Evolutionary conservation across 2,113 vertebrate genomes (phyloP), one percentile per base, ranked within the genome.

Genomic region (Gila orcuttii): DNA sequence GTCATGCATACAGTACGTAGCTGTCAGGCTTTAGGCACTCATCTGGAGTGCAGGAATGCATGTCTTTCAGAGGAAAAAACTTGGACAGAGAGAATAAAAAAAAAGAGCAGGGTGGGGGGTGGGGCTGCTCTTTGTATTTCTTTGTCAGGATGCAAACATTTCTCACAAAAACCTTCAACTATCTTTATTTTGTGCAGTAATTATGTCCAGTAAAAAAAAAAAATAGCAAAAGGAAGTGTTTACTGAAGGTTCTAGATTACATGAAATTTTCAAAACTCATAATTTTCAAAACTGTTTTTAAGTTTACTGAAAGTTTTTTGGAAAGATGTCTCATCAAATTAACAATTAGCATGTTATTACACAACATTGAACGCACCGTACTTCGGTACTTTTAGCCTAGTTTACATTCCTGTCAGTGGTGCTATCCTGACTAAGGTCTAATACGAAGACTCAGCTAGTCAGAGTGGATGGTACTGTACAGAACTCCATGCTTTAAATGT

Each of bases 1-100:
- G 94, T 96, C 95, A 96, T 90, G 89, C 87, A 93, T 91, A 86
- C 94, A 93, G 90, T 91, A 93, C 91, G 77, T 87, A 85, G 47
- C 87, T 79, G 68, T 83, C 74, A 79, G 50, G 71, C 82, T 86
- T 28, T 80, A 62, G 17, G n/a, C 71, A 39, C 77, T 31, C 59
- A 74, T 50, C 78, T 80, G 25, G 60, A 82, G 69, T 12, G 50
- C 31, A 68, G 84, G 91, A 91, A 92, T 52, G 59, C 39, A 45
- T 64, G 79, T 69, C 62, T 82, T 47, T 82, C 39, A 33, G 45
- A 66, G 42, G 9, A 19, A 13, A 42, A 42, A 69, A 69, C 19
- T 95, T 94, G 94, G 93, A 94, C 95, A 95, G 84, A 87, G 77
- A 80, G 50, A 0, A 28, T 28, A 28, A 23, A 86, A 62, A 17